These are phyloP conservation scores for Edolisoma coerulescens DNA, from an alignment of 2,113 vertebrate genomes.

Conservation along the genomic window DNA sequence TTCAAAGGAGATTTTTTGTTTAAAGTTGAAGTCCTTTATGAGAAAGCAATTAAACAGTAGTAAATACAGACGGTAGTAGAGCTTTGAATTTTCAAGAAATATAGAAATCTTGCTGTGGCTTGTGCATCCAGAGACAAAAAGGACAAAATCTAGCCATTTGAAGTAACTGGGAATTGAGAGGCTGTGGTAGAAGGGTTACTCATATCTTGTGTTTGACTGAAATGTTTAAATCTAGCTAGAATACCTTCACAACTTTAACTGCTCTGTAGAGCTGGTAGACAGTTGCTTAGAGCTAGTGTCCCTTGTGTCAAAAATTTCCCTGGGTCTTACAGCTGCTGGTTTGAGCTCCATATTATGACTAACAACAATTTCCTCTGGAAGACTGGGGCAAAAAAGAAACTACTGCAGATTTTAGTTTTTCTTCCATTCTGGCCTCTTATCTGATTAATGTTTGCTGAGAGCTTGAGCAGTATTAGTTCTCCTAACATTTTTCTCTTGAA, in stretches of 20 bases:
- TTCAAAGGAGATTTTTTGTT: not conserved
- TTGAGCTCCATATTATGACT: not conserved
- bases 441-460: not conserved
- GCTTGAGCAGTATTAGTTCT: not conserved
- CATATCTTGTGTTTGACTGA: not conserved
- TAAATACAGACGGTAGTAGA: not conserved
- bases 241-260: not conserved
- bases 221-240: not conserved
- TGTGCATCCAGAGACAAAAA: not conserved
- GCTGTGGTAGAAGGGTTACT: not conserved
- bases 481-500: not conserved
- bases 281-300: not conserved
- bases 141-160: not conserved
- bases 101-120: not conserved
- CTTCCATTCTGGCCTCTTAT: not conserved
- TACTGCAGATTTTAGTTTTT: not conserved
- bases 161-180: not conserved
- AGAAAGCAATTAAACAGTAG: not conserved
- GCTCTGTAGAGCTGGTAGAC: not conserved
- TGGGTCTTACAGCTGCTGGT: not conserved
- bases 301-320: not conserved
- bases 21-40: not conserved
- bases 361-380: fast-evolving
- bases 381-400: not conserved
- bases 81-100: not conserved